Base-by-base conservation (phyloP, 2,888 invertebrate species). In the Calameuta filiformis region DNA sequence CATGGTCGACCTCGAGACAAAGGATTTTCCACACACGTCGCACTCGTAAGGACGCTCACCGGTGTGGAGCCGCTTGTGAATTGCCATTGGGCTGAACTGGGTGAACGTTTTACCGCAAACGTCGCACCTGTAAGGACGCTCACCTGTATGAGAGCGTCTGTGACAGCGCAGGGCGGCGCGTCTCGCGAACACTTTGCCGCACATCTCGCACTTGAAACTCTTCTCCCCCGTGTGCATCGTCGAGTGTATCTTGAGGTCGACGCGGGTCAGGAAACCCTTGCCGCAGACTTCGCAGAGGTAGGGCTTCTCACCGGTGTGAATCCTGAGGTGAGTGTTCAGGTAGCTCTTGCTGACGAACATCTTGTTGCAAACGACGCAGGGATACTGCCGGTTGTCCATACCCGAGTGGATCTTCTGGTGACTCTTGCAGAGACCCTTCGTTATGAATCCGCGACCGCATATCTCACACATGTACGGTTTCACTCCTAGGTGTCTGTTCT, bases 151-250 rank as follows among this genome's bases (percentile, higher is more conserved):
- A 4, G 93, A 93, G 77, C 94, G 90, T 78, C 92, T 90, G 85
- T 94, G 94, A 83, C 94, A 94, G 68, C 93, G 90, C 12, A 94
- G 86, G 0, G 94, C 94, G 79, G 94, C 94, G n/a, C 93, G 90
- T 37, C 94, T 90, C 0, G 94, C 94, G 85, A 94, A 94, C 1
- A 94, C 94, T 86, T 94, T 94, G 0, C 93, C 94, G 83, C 94
- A 94, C 85, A 93, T 92, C 82, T 94, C 94, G 84, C 94, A 94
- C 71, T 94, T 93, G 84, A 93, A 94, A 75, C 93, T 93, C 82
- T 94, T 94, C 83, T 94, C 94, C 0, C 94, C 94, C 0, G 94
- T 94, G 85, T 94, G 94, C 93, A 94, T 93, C 0, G 94, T 94
- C 11, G 93, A 92, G 85, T 94, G 94, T 75, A 94, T 93, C 82